Evolutionary conservation across 2,113 vertebrate genomes (phyloP).

Genomic region (Rhineura floridana): DNA sequence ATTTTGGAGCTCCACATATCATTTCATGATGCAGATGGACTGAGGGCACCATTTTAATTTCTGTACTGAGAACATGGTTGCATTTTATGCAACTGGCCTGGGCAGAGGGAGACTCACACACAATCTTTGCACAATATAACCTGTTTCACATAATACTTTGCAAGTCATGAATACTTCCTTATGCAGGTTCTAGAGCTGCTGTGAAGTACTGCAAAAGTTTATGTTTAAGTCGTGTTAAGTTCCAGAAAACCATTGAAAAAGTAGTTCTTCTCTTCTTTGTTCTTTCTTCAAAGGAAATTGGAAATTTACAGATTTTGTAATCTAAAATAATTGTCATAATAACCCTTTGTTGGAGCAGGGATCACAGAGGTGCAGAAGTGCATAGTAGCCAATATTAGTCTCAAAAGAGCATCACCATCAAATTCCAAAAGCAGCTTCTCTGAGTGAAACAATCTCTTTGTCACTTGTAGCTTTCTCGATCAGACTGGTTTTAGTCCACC

Average conservation of each 20-base stretch:
- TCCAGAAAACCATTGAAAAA: background rate
- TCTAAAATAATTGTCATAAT: background rate
- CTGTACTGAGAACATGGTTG: background rate
- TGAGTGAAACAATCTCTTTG: background rate
- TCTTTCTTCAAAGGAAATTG: no score
- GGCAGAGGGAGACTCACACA: background rate
- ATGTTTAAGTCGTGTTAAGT: background rate
- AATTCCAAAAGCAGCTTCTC: background rate
- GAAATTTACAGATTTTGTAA: background rate
- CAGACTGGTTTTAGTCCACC: background rate
- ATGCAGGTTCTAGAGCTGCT: background rate
- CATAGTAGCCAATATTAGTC: background rate
- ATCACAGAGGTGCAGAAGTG: background rate
- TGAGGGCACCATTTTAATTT: background rate
- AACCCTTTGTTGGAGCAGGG: background rate
- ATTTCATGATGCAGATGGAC: background rate
- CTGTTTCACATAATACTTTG: background rate
- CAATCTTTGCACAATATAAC: background rate
- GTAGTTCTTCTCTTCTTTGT: no score
- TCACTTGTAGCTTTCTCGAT: background rate
- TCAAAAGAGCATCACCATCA: background rate
- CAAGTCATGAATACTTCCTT: background rate
- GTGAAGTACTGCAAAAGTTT: background rate
- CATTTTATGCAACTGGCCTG: background rate
- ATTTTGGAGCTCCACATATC: background rate